Base-by-base conservation (phyloP, 2,113 vertebrate species). In the Bujurquina vittata region DNA sequence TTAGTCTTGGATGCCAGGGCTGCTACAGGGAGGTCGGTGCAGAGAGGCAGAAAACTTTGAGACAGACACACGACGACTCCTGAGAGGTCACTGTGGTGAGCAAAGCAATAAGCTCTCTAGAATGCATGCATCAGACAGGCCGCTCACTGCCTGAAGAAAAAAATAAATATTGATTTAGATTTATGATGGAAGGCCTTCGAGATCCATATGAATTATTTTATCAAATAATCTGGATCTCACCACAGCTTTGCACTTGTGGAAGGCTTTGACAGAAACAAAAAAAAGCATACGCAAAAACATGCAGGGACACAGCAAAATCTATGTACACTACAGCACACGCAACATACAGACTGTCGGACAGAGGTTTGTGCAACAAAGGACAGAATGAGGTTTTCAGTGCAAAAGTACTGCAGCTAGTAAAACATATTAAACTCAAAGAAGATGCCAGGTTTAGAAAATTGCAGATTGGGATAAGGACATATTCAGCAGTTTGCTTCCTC, bases 301-400 rank as follows among this genome's bases (percentile, higher is more conserved):
- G 93, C 94, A 92, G 46, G 37, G n/a, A 77, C 35, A 61, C 63
- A 87, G 62, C 40, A 69, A 89, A 85, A 76, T 69, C 75, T 88
- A 81, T 79, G 81, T 72, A 89, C 52, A 81, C 49, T 75, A 67
- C 57, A 18, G 79, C 87, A 89, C 60, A 89, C 56, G 75, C 49
- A 79, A 62, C 63, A 11, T 33, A 80, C 29, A 26, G 52, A 15
- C 67, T 85, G 75, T 52, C 76, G 80, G 65, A 63, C 72, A 77
- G 65, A n/a, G 43, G 65, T 62, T 80, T 75, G 61, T 75, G 84
- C 31, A 72, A 29, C 29, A 83, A 56, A 49, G 56, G 43, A 76
- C 63, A 75, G 78, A 72, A 61, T 37, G 76, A 56, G 60, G 74
- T 58, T 55, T 77, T 73, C 81, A 75, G 49, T 57, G 69, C 80